Evolutionary conservation across 2,113 vertebrate genomes (phyloP), one percentile per base, ranked within the genome.

Genomic region (Tinamus guttatus): DNA sequence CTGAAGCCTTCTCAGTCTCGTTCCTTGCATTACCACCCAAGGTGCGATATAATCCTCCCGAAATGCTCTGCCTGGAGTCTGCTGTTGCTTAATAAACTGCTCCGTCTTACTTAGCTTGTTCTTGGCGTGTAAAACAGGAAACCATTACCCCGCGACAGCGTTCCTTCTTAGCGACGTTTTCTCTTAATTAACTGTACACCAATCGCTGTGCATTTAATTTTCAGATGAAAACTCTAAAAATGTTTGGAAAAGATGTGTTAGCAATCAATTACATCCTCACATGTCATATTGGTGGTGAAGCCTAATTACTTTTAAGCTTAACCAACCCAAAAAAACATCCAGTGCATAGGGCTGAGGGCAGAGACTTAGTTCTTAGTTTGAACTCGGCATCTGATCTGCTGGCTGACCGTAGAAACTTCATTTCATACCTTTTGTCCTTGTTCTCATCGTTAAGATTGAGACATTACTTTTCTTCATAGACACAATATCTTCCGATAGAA

Each of bases 61-160:
- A 97, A 97, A 97, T 67, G 77, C 69, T 64, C 74, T 83, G 92
- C 96, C 91, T 94, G 93, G 67, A 89, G 96, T 67, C 89, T 96
- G 71, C 84, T 79, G 71, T 85, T 93, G 84, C 96, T 96, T 97
- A 96, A 97, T 97, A 97, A 98, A 98, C 97, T 95, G 96, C 86
- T 97, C 89, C 34, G 32, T 95, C 96, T 97, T 97, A 78, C 96
- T 97, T 98, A 94, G 96, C 97, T 97, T 94, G 79, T 93, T 97
- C 92, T 95, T 56, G 2, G 95, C 97, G 93, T 97, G 95, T 90
- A 88, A 84, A 97, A 95, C 93, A 96, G 94, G 91, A 97, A 96
- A 84, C 93, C 94, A 87, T 97, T 97, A 91, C 94, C 68, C 83
- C 94, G 75, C 92, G 92, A 95, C 91, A 97, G 45, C 41, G n/a